Percentiles rank a stretch among this genome's conserved stretches.
Conservation (phyloP, 1,140 invertebrate genomes). For the Listronotus bonariensis region DNA sequence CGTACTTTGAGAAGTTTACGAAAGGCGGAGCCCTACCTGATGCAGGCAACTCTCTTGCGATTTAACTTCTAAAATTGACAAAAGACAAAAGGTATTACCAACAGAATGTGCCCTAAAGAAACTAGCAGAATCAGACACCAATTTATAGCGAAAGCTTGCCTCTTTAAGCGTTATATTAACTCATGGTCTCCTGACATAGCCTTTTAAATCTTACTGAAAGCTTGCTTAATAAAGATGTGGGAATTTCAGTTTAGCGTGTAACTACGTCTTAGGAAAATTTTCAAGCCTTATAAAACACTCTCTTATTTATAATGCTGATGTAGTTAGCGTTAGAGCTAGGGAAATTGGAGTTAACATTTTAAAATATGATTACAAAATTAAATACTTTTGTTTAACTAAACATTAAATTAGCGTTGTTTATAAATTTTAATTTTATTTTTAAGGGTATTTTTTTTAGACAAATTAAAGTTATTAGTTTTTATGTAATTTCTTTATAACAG, state of each 20-base stretch:
- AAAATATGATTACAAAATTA: too few species aligned
- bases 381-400: too few species aligned
- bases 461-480: too few species aligned
- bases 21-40: slow-evolving; percentile 17
- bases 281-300: slow-evolving; percentile 7
- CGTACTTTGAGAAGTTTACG: slow-evolving; percentile 4
- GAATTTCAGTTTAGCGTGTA: slow-evolving; percentile 29
- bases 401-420: too few species aligned
- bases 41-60: slow-evolving; percentile 26
- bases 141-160: slow-evolving; percentile 29
- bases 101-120: slow-evolving; percentile 27
- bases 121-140: slow-evolving; percentile 12
- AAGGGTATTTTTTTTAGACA: too few species aligned
- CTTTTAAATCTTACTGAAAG: slow-evolving; percentile 33
- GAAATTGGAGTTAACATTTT: neutral
- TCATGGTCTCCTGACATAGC: slow-evolving; percentile 22
- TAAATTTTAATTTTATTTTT: too few species aligned
- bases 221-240: slow-evolving; percentile 28
- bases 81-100: slow-evolving; percentile 38
- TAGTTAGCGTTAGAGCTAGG: neutral
- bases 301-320: slow-evolving; percentile 1
- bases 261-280: slow-evolving; percentile 22
- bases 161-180: slow-evolving; percentile 31
- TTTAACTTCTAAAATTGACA: slow-evolving; percentile 39
- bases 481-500: too few species aligned